These are phyloP conservation scores for Tetragonula clypearis DNA, from an alignment of 1,140 invertebrate genomes.

Conservation along the genomic window DNA sequence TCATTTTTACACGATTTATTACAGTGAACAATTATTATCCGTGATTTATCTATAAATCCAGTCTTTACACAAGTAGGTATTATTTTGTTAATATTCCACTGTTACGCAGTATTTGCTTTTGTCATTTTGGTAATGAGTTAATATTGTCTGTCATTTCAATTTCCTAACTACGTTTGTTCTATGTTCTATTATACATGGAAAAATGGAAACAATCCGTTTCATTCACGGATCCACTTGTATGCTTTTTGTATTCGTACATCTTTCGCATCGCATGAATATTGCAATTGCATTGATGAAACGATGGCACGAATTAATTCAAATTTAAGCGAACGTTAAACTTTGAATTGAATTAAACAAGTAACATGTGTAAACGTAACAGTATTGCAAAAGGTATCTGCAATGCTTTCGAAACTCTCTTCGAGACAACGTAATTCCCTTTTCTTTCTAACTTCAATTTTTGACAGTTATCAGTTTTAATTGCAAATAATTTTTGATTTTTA, in stretches of 20 bases:
- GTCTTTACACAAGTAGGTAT: fast-evolving
- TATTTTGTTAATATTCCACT: background rate
- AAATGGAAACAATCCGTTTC: background rate
- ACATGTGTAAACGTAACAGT: too few species aligned
- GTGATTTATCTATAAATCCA: background rate
- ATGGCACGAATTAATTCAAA: too few species aligned
- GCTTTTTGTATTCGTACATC: background rate
- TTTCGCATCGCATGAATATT: background rate
- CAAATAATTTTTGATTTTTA: too few species aligned
- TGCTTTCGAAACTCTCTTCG: background rate
- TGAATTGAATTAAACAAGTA: too few species aligned
- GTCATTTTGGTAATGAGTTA: too few species aligned
- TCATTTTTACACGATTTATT: background rate
- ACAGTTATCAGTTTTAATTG: too few species aligned
- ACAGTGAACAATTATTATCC: too few species aligned
- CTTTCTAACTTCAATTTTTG: too few species aligned
- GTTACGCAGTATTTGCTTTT: background rate
- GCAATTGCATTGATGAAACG: background rate
- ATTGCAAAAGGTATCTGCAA: too few species aligned
- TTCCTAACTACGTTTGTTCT: background rate
- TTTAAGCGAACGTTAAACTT: background rate
- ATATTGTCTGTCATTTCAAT: background rate
- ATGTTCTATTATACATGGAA: background rate
- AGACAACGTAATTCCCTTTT: too few species aligned
- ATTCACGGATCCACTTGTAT: background rate